A percentile compares a stretch with the other conserved stretches of the same genome.
Conservation (phyloP, 2,113 vertebrate species). For the Pelmatolapia mariae region DNA sequence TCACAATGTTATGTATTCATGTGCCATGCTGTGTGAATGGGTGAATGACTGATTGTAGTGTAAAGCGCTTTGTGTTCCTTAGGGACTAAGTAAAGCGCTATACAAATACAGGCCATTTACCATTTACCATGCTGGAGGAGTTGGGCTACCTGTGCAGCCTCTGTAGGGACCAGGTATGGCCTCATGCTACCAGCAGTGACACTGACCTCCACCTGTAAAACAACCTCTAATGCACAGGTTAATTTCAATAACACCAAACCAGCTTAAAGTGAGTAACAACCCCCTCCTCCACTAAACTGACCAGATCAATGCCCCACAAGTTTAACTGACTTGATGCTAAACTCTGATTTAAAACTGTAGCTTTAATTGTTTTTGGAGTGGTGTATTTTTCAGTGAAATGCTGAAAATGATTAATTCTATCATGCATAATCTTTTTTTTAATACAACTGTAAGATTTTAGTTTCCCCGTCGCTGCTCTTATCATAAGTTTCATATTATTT, state of each 20-base stretch:
- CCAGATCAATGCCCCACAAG: background rate
- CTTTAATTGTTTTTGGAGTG: background rate
- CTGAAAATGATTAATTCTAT: background rate
- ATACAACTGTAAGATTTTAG: background rate
- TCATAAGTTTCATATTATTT: background rate
- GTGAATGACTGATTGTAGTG: too few species aligned
- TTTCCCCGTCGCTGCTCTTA: background rate
- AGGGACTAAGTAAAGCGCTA: too few species aligned
- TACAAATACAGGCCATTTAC: too few species aligned
- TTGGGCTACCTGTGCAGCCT: background rate
- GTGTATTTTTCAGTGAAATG: background rate
- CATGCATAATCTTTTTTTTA: background rate
- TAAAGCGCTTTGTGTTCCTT: too few species aligned
- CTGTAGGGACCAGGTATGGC: background rate
- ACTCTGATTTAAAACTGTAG: background rate
- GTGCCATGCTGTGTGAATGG: too few species aligned
- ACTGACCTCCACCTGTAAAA: background rate
- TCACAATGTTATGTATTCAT: background rate
- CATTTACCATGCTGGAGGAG: too few species aligned
- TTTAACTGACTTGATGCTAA: background rate
- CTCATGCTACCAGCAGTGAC: background rate
- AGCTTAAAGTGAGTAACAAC: background rate
- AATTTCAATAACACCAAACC: background rate
- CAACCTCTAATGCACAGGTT: background rate
- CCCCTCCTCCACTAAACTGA: background rate